Evolutionary conservation across 2,888 invertebrate genomes (phyloP), one percentile per base, ranked within the genome.

Genomic region (Scaptomyza cyrtandrae): DNA sequence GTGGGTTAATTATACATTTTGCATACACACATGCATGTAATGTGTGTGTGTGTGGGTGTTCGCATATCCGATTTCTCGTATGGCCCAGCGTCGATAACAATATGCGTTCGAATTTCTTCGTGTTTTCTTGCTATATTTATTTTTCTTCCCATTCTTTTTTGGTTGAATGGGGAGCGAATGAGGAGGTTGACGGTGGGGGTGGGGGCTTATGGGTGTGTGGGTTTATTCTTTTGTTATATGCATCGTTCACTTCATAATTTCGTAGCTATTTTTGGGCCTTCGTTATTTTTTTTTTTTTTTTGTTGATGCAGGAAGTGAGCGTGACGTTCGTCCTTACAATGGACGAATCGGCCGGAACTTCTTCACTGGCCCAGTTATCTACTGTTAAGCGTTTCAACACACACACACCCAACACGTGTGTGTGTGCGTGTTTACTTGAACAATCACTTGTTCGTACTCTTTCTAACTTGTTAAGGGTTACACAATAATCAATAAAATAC

Each of bases 1-100:
- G 64, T 84, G 87, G 87, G 84, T 82, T 82, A 82, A 82, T 82
- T 82, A 82, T 82, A 82, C 87, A 86, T 86, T 86, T 86, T 73
- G 68, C 82, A 82, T 76, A 50, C 57, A 44, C 41, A 35, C 33
- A 69, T 24, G 24, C 24, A 24, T 24, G 24, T 24, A 24, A 24
- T 24, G 24, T 24, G 24, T 59, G 33, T 44, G 45, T 59, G 52
- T 41, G 41, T 37, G 37, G n/a, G 37, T n/a, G 62, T 69, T 65
- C 75, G 71, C 81, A 75, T 84, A 82, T 82, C 87, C 81, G 85
- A 82, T 84, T 78, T 86, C 16, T 41, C 72, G 68, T 62, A 61
- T 61, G 54, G 33, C 53, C 74, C 56, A 73, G 65, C 77, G 56
- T 80, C 85, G 87, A 84, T 81, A 86, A 84, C 81, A 86, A 86